Evolutionary conservation across 2,888 invertebrate species (phyloP).

Genomic region (Amblyteles armatorius): DNA sequence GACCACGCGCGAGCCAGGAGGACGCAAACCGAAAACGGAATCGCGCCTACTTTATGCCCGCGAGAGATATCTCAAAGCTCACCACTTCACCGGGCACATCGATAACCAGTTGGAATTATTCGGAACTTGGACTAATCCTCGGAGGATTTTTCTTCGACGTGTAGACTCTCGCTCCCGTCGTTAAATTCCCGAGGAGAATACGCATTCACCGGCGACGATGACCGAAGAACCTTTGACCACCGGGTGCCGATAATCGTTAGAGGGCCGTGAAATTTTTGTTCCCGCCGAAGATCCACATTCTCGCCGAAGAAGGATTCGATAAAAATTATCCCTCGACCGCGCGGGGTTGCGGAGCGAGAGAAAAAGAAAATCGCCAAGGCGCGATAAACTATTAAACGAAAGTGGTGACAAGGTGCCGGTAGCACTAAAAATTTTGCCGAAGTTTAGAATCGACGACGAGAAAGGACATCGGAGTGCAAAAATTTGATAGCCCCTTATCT

Average conservation of each 20-base stretch:
- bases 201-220: neutral
- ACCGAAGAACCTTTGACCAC: slow-evolving; percentile 29
- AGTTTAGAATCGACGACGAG: slow-evolving; percentile 25
- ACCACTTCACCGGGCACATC: slow-evolving; percentile 31
- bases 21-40: slow-evolving; percentile 48
- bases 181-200: slow-evolving; percentile 15
- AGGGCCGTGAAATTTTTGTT: slow-evolving; percentile 19
- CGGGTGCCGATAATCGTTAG: slow-evolving; percentile 11
- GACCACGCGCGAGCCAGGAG: slow-evolving; percentile 47
- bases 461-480: neutral
- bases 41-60: slow-evolving; percentile 20
- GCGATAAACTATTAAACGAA: slow-evolving; percentile 11
- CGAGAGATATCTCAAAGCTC: slow-evolving; percentile 29
- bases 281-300: neutral
- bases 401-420: slow-evolving; percentile 20
- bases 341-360: neutral
- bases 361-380: neutral
- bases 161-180: slow-evolving; percentile 3
- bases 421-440: slow-evolving; percentile 12
- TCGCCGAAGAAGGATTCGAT: slow-evolving; percentile 13
- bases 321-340: neutral
- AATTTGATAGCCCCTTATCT: neutral
- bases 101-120: slow-evolving; percentile 50
- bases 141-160: slow-evolving; percentile 43
- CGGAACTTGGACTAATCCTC: slow-evolving; percentile 50